Base-by-base conservation (phyloP, 1,140 invertebrate genomes). In the Plodia interpunctella region DNA sequence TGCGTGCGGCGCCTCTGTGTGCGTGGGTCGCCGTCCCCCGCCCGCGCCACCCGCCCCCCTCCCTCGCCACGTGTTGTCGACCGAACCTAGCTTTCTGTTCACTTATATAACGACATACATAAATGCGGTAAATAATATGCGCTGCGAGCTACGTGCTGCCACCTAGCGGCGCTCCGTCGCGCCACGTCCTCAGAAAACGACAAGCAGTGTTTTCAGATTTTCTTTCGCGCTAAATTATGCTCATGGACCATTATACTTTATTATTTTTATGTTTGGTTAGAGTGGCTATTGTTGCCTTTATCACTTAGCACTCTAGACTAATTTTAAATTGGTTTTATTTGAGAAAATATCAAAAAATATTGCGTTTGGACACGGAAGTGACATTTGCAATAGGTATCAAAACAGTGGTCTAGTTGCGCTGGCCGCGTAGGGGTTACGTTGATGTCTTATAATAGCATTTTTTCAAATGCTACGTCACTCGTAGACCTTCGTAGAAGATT, bases 51-150 rank as follows among this genome's bases (percentile, higher is more conserved):
- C 30, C 28, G 54, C 17, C 59, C 38, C 13, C 38, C 38, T 1
- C 55, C 57, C 57, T 57, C 70, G 56, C 67, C 55, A 55, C 67
- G 62, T 62, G 51, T 53, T 68, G 68, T 68, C 72, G 70, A 65
- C 76, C 78, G 76, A 80, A 80, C 79, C 79, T 86, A 87, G 87
- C 87, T 89, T 89, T 89, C 84, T 87, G 84, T 89, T 89, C 82
- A 76, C 82, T 89, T 87, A 89, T 88, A 89, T 89, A 89, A 89
- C 86, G 69, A 82, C 82, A 80, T 80, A 82, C 73, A 83, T 83
- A 86, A 76, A 74, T 73, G 70, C 72, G 66, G 83, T 89, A 89
- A 78, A 89, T 87, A 84, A 87, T 86, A 82, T 87, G 88, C 78
- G 70, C 65, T 73, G 74, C 81, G 76, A 76, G 77, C 79, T 86